phyloP scores from a whole-genome alignment of 2,113 vertebrate species.

The Micromys minutus region DNA sequence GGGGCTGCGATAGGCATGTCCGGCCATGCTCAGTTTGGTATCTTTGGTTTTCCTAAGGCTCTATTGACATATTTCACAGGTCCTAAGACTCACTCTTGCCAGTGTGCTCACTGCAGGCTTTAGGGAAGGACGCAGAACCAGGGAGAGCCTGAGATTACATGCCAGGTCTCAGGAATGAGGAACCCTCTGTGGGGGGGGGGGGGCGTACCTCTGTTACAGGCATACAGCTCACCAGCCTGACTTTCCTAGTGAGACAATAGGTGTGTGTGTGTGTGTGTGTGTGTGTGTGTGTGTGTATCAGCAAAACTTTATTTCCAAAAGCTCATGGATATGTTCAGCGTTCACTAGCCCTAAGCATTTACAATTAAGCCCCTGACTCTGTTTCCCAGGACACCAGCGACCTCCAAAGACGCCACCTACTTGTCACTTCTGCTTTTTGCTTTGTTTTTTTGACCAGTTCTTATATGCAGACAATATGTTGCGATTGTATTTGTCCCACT shows the following conservation, averaged over 20 bases:
- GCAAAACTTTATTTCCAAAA: conserved; percentile 41
- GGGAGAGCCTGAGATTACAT: rapidly evolving
- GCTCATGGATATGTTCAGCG: rapidly evolving
- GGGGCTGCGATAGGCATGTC: no score
- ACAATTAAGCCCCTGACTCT: background rate
- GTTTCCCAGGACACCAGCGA: background rate
- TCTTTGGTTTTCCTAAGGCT: background rate
- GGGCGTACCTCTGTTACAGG: background rate
- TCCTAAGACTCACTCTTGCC: background rate
- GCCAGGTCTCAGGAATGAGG: rapidly evolving
- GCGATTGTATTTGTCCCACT: background rate
- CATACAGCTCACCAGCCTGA: background rate
- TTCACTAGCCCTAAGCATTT: background rate
- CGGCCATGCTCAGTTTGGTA: background rate
- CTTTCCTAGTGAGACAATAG: background rate
- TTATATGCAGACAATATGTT: background rate
- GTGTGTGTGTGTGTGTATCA: background rate
- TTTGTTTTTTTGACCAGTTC: background rate
- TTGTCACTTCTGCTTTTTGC: background rate
- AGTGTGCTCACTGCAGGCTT: no score
- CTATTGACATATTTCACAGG: background rate
- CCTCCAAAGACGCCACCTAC: no score
- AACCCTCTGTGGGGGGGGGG: background rate
- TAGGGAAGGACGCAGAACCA: background rate
- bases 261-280: background rate